Conservation (phyloP, 2,113 vertebrate genomes). For the Irena cyanogastra region DNA sequence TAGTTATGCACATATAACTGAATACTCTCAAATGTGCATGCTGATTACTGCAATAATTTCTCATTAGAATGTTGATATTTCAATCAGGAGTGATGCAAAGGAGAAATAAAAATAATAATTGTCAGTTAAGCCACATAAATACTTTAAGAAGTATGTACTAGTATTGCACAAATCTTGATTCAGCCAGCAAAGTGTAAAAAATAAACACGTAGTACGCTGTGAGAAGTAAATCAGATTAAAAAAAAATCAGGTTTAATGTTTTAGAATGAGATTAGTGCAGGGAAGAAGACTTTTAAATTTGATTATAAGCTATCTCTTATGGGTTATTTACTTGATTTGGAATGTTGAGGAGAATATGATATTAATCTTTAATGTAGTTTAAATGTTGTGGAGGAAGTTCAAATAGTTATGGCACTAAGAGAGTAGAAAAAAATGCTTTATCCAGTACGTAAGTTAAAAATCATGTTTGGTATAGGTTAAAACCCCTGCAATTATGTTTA, state of each 20-base stretch:
- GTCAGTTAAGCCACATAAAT: not conserved
- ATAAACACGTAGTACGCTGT: not conserved
- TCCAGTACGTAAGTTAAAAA: not conserved
- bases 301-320: not conserved
- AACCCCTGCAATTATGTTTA: not conserved
- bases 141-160: not conserved
- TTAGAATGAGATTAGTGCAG: not conserved
- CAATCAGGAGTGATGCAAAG: not conserved
- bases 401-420: not conserved
- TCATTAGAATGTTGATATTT: not conserved
- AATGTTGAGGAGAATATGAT: not conserved
- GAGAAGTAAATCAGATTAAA: slow-evolving; percentile 18
- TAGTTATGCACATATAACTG: not conserved
- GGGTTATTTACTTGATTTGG: slow-evolving; percentile 11
- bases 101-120: not conserved
- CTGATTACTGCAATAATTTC: not conserved
- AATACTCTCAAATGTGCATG: not conserved
- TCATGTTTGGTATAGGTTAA: not conserved
- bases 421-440: not conserved
- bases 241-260: not conserved
- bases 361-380: not conserved
- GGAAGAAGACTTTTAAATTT: slow-evolving; percentile 1
- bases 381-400: not conserved
- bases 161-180: not conserved
- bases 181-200: not conserved